Base-by-base conservation (phyloP, 2,888 invertebrate species). In the Drosophila pegasa region DNA sequence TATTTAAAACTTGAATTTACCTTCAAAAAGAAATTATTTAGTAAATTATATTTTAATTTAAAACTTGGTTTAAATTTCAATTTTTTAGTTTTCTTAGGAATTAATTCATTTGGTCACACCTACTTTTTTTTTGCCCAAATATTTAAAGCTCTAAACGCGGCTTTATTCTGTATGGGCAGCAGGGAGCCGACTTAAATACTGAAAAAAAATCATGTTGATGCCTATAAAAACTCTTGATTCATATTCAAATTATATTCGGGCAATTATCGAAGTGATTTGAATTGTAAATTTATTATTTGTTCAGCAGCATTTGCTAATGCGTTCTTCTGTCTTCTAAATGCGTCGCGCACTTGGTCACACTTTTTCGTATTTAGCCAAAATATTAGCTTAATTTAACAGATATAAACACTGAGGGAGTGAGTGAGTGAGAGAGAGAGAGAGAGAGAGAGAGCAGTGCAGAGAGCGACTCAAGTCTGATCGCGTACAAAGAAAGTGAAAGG, bases 401-500 rank as follows among this genome's bases (percentile, higher is more conserved):
- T 16, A 25, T 9, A 27, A 16, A 18, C 16, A 18, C 18, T 14
- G 3, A 52, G 25, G n/a, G 3, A 14, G 18, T 12, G 50, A 9
- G 10, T 20, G 27, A 35, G 20, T 22, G 40, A 20, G 43, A 51
- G 37, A n/a, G 29, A 14, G n/a, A 20, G 40, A 16, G 14, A 20
- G 33, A 33, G 48, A 25, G 18, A 37, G 4, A 5, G 20, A 16
- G 22, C 5, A 18, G 16, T 22, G 14, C 1, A 22, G 25, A 18
- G 29, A 16, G 16, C 22, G 37, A 22, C 33, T 27, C 6, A n/a
- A 56, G 55, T 37, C 20, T 12, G 66, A 66, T 58, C 61, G 51
- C 62, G 40, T 25, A 62, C 60, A 64, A 71, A 74, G 75, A 76
- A 76, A 76, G 76, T 76, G 76, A 76, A 76, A 76, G 77, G 76